phyloP scores from a whole-genome alignment of 2,888 invertebrate species.

The Caenorhabditis sp. region DNA sequence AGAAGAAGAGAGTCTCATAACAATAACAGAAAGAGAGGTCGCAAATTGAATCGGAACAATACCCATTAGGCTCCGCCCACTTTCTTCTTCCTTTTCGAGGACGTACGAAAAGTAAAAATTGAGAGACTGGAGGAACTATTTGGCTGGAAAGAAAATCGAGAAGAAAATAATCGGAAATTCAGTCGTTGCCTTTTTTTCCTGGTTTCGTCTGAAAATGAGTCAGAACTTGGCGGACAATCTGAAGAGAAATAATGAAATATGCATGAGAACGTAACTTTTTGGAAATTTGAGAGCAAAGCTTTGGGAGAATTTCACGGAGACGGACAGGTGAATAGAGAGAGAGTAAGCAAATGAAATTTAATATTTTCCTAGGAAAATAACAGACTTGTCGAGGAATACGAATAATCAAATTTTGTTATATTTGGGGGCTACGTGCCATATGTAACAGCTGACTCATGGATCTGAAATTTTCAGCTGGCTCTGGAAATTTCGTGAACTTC shows the following conservation, averaged over 20 bases:
- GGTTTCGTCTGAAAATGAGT: slow-evolving; percentile 9
- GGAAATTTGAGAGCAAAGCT: slow-evolving; percentile 21
- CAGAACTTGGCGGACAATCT: slow-evolving; percentile 13
- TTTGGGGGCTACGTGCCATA: not conserved
- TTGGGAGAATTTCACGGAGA: slow-evolving; percentile 10
- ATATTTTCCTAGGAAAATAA: slow-evolving; percentile 22
- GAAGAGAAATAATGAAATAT: slow-evolving; percentile 39
- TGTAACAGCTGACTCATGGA: not conserved
- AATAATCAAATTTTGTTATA: slow-evolving; percentile 13
- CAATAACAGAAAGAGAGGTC: slow-evolving; percentile 34
- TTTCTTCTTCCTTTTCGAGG: slow-evolving; percentile 7
- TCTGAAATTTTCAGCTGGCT: not conserved
- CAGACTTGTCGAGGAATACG: not conserved
- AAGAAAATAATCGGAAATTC: slow-evolving; percentile 9
- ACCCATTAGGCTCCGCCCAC: not conserved
- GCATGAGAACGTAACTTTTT: slow-evolving; percentile 41
- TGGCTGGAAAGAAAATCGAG: not conserved
- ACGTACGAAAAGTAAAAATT: slow-evolving; percentile 23
- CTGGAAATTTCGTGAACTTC: not conserved
- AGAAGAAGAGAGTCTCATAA: slow-evolving; percentile 26
- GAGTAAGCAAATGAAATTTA: slow-evolving; percentile 14
- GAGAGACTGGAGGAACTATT: slow-evolving; percentile 3
- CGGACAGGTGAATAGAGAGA: slow-evolving; percentile 25
- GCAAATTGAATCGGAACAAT: slow-evolving; percentile 50
- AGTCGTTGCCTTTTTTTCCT: not conserved